Percentiles rank a stretch among this genome's conserved stretches.
Conservation (phyloP, 1,140 invertebrate genomes). For the Hermetia illucens region DNA sequence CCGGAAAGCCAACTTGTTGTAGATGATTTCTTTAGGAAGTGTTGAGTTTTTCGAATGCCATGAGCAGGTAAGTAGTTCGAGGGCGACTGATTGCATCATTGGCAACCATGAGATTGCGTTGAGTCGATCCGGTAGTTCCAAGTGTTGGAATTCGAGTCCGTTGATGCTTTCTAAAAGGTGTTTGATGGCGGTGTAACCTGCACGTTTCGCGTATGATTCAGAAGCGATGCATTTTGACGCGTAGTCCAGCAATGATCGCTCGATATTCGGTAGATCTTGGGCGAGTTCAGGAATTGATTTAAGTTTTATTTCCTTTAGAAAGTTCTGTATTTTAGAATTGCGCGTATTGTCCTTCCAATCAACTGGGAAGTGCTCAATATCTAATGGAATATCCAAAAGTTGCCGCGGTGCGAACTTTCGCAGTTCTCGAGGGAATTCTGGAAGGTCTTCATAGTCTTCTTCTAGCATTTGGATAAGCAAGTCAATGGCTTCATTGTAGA, state of each 20-base stretch:
- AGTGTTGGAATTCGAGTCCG: neutral
- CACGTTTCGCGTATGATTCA: constrained; percentile 1
- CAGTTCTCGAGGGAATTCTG: constrained; percentile 37
- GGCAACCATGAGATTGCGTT: constrained; percentile 8
- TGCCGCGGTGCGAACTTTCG: constrained; percentile 28
- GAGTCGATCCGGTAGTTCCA: neutral
- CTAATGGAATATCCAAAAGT: constrained; percentile 28
- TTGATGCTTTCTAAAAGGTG: constrained; percentile 8
- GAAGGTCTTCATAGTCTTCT: constrained; percentile 34
- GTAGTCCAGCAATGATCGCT: constrained; percentile 18
- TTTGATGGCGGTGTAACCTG: constrained; percentile 10
- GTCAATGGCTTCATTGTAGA: constrained; percentile 49
- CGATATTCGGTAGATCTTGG: neutral
- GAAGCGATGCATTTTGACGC: constrained; percentile 8
- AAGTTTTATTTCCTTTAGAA: constrained; percentile 15
- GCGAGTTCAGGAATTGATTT: constrained; percentile 7
- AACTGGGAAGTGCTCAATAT: constrained; percentile 38
- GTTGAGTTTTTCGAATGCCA: neutral
- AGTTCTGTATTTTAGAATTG: constrained; percentile 5
- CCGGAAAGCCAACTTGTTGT: neutral
- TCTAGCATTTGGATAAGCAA: constrained; percentile 43
- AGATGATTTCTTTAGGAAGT: constrained; percentile 2
- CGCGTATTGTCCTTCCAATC: constrained; percentile 30
- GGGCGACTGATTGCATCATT: neutral
- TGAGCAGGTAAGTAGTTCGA: neutral